These are phyloP conservation scores for Epirrita christyi DNA, from an alignment of 2,888 invertebrate genomes.

Conservation along the genomic window DNA sequence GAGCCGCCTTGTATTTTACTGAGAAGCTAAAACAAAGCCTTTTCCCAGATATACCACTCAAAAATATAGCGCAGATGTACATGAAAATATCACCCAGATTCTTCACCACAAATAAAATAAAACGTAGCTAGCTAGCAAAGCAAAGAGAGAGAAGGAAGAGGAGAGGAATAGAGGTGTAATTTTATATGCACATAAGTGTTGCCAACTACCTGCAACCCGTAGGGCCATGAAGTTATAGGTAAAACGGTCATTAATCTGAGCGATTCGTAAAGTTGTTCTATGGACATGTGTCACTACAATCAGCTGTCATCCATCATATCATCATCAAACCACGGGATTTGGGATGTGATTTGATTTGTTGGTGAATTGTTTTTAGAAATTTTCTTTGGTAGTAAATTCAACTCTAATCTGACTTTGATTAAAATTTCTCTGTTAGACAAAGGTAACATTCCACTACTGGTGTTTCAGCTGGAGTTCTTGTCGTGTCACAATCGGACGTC, in stretches of 20 bases:
- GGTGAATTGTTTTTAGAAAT: slow-evolving; percentile 43
- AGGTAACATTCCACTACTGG: slow-evolving; percentile 11
- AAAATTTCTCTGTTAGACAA: slow-evolving; percentile 2
- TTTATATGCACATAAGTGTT: no score
- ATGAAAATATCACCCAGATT: neutral
- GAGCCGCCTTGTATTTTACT: neutral
- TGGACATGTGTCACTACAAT: no score
- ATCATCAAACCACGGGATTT: slow-evolving; percentile 56
- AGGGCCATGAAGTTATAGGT: no score
- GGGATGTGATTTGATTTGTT: slow-evolving; percentile 56
- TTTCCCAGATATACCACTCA: neutral
- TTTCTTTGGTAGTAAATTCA: slow-evolving; percentile 51
- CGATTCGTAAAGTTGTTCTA: no score
- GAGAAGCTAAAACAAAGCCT: neutral
- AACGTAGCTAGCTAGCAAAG: no score
- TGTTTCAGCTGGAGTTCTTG: slow-evolving; percentile 40
- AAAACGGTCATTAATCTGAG: no score
- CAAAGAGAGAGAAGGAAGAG: no score
- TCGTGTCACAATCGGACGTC: slow-evolving; percentile 51
- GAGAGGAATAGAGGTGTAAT: no score
- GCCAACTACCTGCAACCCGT: no score
- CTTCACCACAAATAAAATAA: slow-evolving; percentile 1
- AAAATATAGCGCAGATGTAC: neutral
- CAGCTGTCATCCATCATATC: slow-evolving; percentile 35
- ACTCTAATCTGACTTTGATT: slow-evolving; percentile 28